Percentiles rank a stretch among this genome's conserved stretches.
Conservation (phyloP, 1,140 invertebrate genomes). For the Ceratina australensis region DNA sequence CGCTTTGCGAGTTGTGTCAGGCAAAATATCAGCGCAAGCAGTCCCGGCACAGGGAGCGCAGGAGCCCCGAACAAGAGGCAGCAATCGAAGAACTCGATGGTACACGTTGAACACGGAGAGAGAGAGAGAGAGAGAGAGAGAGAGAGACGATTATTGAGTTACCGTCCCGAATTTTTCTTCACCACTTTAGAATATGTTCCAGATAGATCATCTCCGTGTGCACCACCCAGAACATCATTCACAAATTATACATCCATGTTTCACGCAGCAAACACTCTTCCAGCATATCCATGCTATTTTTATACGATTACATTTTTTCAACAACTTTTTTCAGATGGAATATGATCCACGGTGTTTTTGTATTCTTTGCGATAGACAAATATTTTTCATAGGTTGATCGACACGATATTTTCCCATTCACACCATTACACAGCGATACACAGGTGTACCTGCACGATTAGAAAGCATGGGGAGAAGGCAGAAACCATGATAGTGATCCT, state of each 20-base stretch:
- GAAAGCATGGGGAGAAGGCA: conserved; percentile 50
- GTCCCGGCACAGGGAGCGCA: conserved; percentile 83
- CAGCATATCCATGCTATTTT: not conserved
- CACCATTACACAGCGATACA: conserved; percentile 39
- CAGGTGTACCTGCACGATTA: conserved; percentile 54
- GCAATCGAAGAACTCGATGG: conserved; percentile 78
- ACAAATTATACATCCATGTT: conserved; percentile 4
- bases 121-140: conserved; percentile 27
- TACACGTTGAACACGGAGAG: conserved; percentile 61
- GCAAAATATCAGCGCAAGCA: conserved; percentile 84
- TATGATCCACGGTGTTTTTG: not conserved
- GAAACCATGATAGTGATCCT: conserved; percentile 34
- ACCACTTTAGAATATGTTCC: conserved; percentile 45
- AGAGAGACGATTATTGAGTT: conserved; percentile 37
- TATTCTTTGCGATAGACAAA: too few relatives aligned
- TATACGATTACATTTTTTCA: not conserved
- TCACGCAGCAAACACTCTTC: not conserved
- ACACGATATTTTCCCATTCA: conserved; percentile 12
- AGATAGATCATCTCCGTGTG: conserved; percentile 46
- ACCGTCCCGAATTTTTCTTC: conserved; percentile 27
- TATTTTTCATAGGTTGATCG: conserved; percentile 1
- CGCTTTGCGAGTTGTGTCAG: conserved; percentile 90
- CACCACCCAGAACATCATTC: conserved; percentile 8
- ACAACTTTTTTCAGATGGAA: not conserved
- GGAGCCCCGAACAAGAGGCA: conserved; percentile 76